Conservation (phyloP, 2,797 vertebrate genomes). For the Threskiornis aethiopicus region DNA sequence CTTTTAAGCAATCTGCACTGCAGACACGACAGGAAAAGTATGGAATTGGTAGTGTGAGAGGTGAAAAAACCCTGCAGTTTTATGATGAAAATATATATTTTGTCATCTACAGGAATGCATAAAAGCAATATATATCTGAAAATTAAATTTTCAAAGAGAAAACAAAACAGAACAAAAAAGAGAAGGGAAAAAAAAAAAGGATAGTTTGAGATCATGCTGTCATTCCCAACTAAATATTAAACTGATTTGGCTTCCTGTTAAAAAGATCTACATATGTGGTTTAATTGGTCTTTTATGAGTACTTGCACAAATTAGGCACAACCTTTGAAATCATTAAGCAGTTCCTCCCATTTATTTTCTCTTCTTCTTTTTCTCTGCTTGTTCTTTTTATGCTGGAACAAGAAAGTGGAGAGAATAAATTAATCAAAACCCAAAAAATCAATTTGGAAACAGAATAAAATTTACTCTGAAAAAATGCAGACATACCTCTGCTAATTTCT, state of each 20-base stretch:
- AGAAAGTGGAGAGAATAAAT: neutral
- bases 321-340: neutral
- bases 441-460: neutral
- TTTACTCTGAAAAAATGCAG: neutral
- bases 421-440: neutral
- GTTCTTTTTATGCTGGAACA: neutral
- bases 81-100: neutral
- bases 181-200: rapidly evolving
- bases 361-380: neutral
- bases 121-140: neutral
- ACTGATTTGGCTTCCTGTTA: neutral
- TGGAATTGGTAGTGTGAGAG: neutral
- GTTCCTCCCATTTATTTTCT: neutral
- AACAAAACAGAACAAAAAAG: neutral
- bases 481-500: neutral
- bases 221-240: neutral
- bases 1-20: neutral
- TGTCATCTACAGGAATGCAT: neutral
- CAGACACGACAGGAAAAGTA: neutral
- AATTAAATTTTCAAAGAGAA: neutral
- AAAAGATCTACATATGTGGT: neutral
- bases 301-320: neutral
- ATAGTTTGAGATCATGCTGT: neutral
- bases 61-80: neutral
- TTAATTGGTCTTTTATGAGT: neutral